These are phyloP conservation scores for Eupithecia abbreviata DNA, from an alignment of 2,888 invertebrate species.

Conservation along the genomic window DNA sequence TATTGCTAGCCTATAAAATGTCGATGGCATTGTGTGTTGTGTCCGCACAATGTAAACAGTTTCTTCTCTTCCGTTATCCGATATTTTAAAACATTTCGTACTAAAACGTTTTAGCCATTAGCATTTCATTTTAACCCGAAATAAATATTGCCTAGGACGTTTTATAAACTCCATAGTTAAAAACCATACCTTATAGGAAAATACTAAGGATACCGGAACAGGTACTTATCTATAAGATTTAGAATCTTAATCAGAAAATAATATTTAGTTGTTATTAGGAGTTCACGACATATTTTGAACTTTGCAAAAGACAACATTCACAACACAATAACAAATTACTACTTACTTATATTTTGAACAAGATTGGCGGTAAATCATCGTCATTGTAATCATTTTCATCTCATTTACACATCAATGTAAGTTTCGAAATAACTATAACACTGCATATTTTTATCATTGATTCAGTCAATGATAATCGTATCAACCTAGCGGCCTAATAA, in stretches of 20 bases:
- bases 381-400: too few species aligned
- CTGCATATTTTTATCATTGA: neutral
- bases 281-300: neutral
- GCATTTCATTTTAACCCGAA: neutral
- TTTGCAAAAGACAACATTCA: too few species aligned
- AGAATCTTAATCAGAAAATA: neutral
- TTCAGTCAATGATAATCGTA: too few species aligned
- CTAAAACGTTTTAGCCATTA: slow-evolving; percentile 33
- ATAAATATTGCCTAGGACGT: neutral
- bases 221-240: too few species aligned
- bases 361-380: too few species aligned
- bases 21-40: neutral
- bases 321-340: too few species aligned
- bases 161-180: neutral
- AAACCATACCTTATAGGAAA: neutral
- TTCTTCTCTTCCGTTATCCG: slow-evolving; percentile 46
- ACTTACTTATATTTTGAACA: too few species aligned
- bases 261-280: neutral
- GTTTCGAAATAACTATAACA: too few species aligned
- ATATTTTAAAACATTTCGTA: slow-evolving; percentile 44
- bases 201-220: neutral
- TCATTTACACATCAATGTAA: too few species aligned
- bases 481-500: neutral
- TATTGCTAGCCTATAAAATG: neutral
- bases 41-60: slow-evolving; percentile 20